Conservation (phyloP, 2,797 vertebrate species). For the Tokudaia muenninki region DNA sequence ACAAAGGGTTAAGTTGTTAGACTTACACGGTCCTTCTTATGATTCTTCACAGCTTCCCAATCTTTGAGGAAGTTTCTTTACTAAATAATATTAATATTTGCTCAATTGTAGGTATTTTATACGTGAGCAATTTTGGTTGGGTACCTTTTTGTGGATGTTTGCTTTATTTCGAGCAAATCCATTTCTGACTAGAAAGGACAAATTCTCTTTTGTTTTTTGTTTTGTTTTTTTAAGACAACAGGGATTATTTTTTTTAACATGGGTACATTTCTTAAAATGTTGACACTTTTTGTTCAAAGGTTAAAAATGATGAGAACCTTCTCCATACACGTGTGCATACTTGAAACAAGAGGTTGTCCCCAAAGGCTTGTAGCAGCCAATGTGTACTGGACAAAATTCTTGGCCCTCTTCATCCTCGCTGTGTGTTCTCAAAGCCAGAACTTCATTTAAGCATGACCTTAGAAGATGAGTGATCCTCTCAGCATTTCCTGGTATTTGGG, state of each 20-base stretch:
- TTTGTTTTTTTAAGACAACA: slow-evolving; percentile 79
- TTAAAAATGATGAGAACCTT: slow-evolving; percentile 87
- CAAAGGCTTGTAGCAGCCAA: slow-evolving; percentile 88
- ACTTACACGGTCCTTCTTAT: slow-evolving; percentile 57
- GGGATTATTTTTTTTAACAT: slow-evolving; percentile 84
- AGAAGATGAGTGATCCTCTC: slow-evolving; percentile 90
- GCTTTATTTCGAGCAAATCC: slow-evolving; percentile 88
- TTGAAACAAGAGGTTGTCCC: slow-evolving; percentile 86
- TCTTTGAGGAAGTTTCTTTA: slow-evolving; percentile 82
- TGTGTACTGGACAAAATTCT: slow-evolving; percentile 88
- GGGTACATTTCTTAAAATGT: slow-evolving; percentile 87
- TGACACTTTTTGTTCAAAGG: slow-evolving; percentile 88
- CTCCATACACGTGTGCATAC: slow-evolving; percentile 86
- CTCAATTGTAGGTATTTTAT: slow-evolving; percentile 87
- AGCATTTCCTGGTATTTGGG: slow-evolving; percentile 92
- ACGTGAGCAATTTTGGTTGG: slow-evolving; percentile 87
- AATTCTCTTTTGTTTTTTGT: slow-evolving; percentile 75
- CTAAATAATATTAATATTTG: slow-evolving; percentile 86
- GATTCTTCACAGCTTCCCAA: slow-evolving; percentile 57
- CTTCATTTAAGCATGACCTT: slow-evolving; percentile 91
- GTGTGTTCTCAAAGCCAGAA: slow-evolving; percentile 88
- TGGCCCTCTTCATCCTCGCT: slow-evolving; percentile 86
- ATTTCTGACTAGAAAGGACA: slow-evolving; percentile 85
- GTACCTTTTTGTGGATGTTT: slow-evolving; percentile 86
- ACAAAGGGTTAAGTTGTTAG: slow-evolving; percentile 79